A percentile compares a stretch with the other conserved stretches of the same genome.
phyloP scores from a whole-genome alignment of 2,113 vertebrate species.

The Pteropus alecto region DNA sequence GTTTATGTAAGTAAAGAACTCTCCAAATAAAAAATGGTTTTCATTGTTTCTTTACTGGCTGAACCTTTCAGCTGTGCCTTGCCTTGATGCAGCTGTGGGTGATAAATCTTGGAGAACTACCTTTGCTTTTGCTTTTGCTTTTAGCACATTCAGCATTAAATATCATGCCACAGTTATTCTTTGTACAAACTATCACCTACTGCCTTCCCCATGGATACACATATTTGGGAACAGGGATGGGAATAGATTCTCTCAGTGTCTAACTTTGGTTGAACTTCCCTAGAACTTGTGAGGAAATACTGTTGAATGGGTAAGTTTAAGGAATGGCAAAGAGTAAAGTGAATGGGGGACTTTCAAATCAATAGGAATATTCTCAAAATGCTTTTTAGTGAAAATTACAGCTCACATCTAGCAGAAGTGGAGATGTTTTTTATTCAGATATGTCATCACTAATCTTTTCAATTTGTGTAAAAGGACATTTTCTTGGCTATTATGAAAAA shows the following conservation, averaged over 20 bases:
- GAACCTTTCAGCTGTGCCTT: neutral
- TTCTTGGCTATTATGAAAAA: neutral
- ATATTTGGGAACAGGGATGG: neutral
- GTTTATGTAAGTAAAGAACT: neutral
- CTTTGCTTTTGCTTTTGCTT: neutral
- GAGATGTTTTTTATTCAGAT: constrained; percentile 2
- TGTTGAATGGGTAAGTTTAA: neutral
- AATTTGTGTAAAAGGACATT: neutral
- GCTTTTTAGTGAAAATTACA: neutral
- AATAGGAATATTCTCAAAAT: constrained; percentile 1
- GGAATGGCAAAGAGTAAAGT: neutral
- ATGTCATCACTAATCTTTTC: neutral
- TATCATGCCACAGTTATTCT: neutral
- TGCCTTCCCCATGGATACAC: neutral
- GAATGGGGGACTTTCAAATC: neutral
- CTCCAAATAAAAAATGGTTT: neutral
- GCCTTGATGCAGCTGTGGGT: neutral
- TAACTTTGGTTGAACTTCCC: neutral
- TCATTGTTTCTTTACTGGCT: neutral
- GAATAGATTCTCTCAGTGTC: neutral
- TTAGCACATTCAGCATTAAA: neutral
- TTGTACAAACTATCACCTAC: neutral
- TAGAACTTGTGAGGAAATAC: neutral
- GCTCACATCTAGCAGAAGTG: neutral
- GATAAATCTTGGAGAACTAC: neutral